Base-by-base conservation (phyloP, 2,113 vertebrate species). In the Excalfactoria chinensis region DNA sequence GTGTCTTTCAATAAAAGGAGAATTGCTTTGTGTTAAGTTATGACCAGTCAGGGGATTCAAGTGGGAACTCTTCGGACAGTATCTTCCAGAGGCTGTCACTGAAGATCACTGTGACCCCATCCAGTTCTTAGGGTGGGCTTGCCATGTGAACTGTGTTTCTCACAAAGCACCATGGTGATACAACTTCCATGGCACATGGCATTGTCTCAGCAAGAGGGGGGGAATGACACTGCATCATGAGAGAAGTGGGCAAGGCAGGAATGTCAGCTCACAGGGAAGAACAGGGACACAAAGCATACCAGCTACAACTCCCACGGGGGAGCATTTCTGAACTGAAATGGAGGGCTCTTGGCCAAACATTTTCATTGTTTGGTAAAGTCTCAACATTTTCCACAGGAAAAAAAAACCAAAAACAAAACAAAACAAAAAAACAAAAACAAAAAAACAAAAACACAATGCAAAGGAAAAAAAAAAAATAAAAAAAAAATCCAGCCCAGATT, bases 301-400 rank as follows among this genome's bases (percentile, higher is more conserved):
- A 95, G 88, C 82, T 93, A 80, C 72, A 85, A 37, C 46, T 95
- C 95, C 91, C 94, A 89, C 0, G 0, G 64, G 93, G 60, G 37
- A 89, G 32, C 60, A 80, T 93, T 95, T 93, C 82, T 95, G 79
- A 91, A 30, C 82, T 86, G 82, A 94, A 96, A 94, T 93, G 90
- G 68, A 93, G 72, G 89, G 94, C 85, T 88, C 75, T 35, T 73
- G 69, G 92, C 94, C 93, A 96, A 95, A 88, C 28, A 26, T 93
- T 89, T 86, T 94, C 90, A 96, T 96, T 95, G 89, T 95, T 93
- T 92, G 79, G 79, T 95, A 79, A 93, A 95, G 93, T 96, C 88
- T 94, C 91, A 91, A 77, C 63, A 80, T 95, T 95, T 95, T 95
- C 87, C 89, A 88, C 2, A 16, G 87, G 88, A 85, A 93, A 93